These are phyloP conservation scores for Barypeithes pellucidus DNA, from an alignment of 2,888 invertebrate genomes.

Conservation along the genomic window DNA sequence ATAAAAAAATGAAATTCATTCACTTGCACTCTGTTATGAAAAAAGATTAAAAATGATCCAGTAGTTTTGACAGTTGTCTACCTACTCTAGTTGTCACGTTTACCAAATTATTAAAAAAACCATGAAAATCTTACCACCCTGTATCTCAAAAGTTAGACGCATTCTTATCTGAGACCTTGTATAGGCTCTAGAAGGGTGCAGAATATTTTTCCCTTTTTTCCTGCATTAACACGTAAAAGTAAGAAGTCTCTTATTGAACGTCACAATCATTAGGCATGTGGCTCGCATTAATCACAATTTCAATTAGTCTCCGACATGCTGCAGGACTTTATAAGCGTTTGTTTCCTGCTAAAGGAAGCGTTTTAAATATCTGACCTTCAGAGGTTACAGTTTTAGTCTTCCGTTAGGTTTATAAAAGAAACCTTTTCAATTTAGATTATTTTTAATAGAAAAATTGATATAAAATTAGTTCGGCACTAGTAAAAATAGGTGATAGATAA, in stretches of 20 bases:
- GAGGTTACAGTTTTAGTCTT: constrained; percentile 33
- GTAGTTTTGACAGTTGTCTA: too few species aligned
- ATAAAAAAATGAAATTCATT: too few species aligned
- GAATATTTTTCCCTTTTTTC: too few species aligned
- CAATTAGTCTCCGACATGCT: constrained; percentile 8
- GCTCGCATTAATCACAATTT: constrained; percentile 14
- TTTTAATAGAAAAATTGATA: constrained; percentile 7
- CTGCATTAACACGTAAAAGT: not conserved
- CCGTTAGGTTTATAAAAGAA: constrained; percentile 28
- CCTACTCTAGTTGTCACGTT: too few species aligned
- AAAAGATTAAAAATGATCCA: too few species aligned
- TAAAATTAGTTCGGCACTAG: not conserved
- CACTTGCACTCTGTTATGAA: too few species aligned
- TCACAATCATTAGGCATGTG: constrained; percentile 17
- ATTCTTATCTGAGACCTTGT: too few species aligned
- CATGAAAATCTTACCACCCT: too few species aligned
- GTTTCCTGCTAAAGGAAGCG: constrained; percentile 38
- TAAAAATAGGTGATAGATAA: not conserved
- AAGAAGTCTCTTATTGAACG: not conserved
- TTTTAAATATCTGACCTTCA: constrained; percentile 34
- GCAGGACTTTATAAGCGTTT: constrained; percentile 34
- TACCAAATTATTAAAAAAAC: too few species aligned
- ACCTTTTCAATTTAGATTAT: not conserved
- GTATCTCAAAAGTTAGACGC: too few species aligned
- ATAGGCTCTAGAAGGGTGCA: not conserved